These are phyloP conservation scores for Eulemur mongoz DNA, from an alignment of 2,797 vertebrate species.

Conservation along the genomic window DNA sequence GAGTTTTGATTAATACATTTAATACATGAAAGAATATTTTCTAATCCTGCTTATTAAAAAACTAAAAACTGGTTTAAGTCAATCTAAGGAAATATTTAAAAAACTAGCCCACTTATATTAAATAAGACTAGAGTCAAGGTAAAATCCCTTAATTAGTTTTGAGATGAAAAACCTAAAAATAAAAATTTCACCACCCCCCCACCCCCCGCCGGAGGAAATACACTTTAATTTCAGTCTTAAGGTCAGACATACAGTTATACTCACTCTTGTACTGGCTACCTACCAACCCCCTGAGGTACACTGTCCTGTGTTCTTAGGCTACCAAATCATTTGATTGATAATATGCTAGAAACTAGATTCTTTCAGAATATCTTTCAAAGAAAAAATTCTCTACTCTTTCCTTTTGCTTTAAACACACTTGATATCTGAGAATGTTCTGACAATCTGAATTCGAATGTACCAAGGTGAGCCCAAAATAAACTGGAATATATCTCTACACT, in stretches of 20 bases:
- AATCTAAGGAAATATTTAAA: not conserved
- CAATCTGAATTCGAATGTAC: not conserved
- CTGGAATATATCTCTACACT: not conserved
- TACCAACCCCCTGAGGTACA: not conserved
- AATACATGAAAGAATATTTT: slow-evolving; percentile 19
- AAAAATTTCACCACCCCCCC: slow-evolving; percentile 15
- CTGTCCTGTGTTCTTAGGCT: not conserved
- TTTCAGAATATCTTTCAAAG: not conserved
- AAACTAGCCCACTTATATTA: not conserved
- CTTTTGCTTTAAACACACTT: not conserved
- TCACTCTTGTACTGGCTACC: not conserved
- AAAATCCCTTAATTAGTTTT: slow-evolving; percentile 40
- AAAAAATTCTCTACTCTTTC: not conserved
- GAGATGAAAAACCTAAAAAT: slow-evolving; percentile 11
- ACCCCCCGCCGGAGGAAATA: not conserved
- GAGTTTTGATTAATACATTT: slow-evolving; percentile 1
- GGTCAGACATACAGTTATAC: not conserved
- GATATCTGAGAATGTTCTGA: not conserved
- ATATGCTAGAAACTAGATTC: slow-evolving; percentile 9
- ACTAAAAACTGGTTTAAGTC: not conserved
- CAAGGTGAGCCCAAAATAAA: not conserved
- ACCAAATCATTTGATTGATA: not conserved
- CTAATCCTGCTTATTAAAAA: slow-evolving; percentile 43
- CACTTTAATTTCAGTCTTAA: not conserved
- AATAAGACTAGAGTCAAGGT: not conserved